Evolutionary conservation across 2,888 invertebrate genomes (phyloP).

Genomic region (Spodoptera exigua): DNA sequence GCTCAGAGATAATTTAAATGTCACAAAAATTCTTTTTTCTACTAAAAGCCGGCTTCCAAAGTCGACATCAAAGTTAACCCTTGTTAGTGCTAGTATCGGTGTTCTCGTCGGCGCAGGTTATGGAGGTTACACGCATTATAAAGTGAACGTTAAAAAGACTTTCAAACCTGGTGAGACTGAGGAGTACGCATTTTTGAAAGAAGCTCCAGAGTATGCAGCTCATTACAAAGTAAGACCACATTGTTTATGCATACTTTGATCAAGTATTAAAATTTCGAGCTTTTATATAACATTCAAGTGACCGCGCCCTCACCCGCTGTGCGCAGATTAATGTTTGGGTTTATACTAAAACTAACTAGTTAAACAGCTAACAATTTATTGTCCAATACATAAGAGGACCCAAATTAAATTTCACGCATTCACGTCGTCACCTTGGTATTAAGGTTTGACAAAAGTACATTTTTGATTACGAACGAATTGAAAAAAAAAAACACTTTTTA

Average conservation of each 20-base stretch:
- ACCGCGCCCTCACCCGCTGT: neutral
- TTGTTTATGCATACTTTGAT: neutral
- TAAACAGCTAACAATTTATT: neutral
- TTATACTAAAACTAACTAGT: neutral
- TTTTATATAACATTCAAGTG: conserved; percentile 33
- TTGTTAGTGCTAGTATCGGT: conserved; percentile 90
- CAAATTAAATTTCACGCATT: conserved; percentile 26
- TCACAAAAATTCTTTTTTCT: conserved; percentile 74
- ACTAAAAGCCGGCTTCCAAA: conserved; percentile 77
- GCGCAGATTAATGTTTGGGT: neutral
- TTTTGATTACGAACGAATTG: neutral
- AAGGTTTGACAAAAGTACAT: too few species aligned
- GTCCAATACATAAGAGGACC: neutral
- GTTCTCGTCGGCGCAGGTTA: conserved; percentile 88
- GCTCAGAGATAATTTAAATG: conserved; percentile 70
- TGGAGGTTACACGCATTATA: conserved; percentile 86
- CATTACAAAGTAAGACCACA: conserved; percentile 82
- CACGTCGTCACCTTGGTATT: too few species aligned
- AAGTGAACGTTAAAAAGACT: conserved; percentile 78
- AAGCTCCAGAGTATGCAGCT: conserved; percentile 85
- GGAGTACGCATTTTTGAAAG: conserved; percentile 81
- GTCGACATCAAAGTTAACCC: conserved; percentile 85
- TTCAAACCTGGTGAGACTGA: conserved; percentile 71
- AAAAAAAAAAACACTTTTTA: neutral
- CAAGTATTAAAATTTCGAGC: neutral